Base-by-base conservation (phyloP, 2,888 invertebrate genomes). In the Cheilosia pagana region DNA sequence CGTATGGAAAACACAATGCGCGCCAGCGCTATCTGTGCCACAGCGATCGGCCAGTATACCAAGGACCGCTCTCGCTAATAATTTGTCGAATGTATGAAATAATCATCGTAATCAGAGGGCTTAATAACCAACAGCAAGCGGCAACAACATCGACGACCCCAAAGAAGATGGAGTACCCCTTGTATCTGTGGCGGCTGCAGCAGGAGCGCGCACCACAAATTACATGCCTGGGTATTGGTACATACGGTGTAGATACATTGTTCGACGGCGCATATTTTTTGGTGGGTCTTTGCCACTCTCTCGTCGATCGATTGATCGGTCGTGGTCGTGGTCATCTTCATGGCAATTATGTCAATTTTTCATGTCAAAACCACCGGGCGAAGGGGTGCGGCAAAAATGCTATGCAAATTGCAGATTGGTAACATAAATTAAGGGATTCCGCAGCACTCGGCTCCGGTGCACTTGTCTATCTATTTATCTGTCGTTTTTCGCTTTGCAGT, bases 1-100 rank as follows among this genome's bases (percentile, higher is more conserved):
- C 71, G 70, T 74, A 57, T 25, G 55, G 45, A 75, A 76, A 79
- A 85, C 81, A 85, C 81, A 85, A 85, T 85, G 62, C 59, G 21
- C 16, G 45, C 45, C 45, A 16, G 45, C 52, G 52, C 78, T 78
- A 85, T 85, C 79, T 83, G 43, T 45, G 41, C 67, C 28, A 12
- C 39, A 39, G 55, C 55, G 23, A 72, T 74, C 74, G 48, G 59
- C 50, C 25, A 52, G 28, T 31, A 28, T 31, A 28, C 10, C 39
- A 43, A 16, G 68, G 53, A 78, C 50, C 74, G 35, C 78, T 72
- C 75, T 76, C 45, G 81, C 85, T 71, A 86, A 86, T 86, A 86
- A 86, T 86, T 86, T 86, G 86, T 86, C 86, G 81, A 86, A 81
- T 86, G 86, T 86, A 86, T 86, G 86, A 86, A 86, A 86, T 86